Conservation (phyloP, 2,797 vertebrate genomes). For the Rhabdophis nuchalis region DNA sequence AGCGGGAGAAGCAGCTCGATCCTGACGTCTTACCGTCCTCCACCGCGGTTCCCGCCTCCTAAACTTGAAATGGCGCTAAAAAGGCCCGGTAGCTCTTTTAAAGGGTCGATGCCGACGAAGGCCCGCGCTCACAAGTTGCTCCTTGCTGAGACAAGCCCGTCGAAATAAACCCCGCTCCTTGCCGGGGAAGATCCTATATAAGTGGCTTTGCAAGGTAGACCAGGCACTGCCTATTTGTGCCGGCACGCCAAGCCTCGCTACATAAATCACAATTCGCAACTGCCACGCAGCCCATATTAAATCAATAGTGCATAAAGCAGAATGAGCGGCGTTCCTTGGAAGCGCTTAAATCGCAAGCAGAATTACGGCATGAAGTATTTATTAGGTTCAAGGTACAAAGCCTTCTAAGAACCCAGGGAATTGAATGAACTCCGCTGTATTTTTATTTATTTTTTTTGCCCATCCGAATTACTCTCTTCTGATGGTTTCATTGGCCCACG, state of each 20-base stretch:
- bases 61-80: conserved; percentile 7
- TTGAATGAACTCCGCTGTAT: background rate
- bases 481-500: too few species aligned
- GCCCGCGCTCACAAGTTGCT: background rate
- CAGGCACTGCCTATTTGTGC: background rate
- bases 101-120: background rate
- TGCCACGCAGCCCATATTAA: background rate
- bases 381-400: background rate
- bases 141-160: background rate
- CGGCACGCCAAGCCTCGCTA: background rate
- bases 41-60: background rate
- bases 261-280: background rate
- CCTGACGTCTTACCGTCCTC: background rate
- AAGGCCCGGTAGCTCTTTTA: background rate
- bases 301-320: background rate
- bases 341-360: background rate
- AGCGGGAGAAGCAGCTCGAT: background rate
- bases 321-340: background rate
- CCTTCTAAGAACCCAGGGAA: background rate
- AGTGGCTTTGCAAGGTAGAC: background rate
- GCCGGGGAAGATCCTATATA: background rate
- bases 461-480: background rate
- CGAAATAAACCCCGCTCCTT: background rate
- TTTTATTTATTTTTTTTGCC: background rate
- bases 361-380: background rate